Conservation (phyloP, 2,113 vertebrate genomes). For the Equus quagga region DNA sequence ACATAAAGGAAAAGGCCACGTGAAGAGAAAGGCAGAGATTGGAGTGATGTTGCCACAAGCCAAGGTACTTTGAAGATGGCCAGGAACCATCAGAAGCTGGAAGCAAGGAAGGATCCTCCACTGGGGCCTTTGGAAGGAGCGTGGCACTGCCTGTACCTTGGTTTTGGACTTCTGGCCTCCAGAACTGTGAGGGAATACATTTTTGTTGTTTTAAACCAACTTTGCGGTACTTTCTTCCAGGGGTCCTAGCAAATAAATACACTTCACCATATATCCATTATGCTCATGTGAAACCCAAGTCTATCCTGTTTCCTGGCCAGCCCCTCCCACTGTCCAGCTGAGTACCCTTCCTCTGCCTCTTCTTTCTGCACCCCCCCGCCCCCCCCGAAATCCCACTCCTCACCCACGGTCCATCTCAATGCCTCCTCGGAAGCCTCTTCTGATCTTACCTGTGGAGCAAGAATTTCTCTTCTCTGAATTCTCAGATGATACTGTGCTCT, state of each 20-base stretch:
- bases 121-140: no score
- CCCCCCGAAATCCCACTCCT: not conserved
- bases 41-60: not conserved
- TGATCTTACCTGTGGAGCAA: not conserved
- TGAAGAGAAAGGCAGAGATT: not conserved
- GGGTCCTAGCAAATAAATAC: not conserved
- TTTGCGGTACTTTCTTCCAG: no score
- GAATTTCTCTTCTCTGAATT: not conserved
- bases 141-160: no score
- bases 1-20: fast-evolving
- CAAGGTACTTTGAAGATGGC: no score
- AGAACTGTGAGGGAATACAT: no score
- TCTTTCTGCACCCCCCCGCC: not conserved
- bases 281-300: not conserved
- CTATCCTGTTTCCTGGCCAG: no score
- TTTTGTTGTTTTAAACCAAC: no score
- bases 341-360: not conserved
- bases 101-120: no score
- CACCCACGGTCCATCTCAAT: fast-evolving
- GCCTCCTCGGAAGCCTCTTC: not conserved
- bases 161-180: no score
- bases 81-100: no score
- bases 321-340: no score
- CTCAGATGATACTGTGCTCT: not conserved
- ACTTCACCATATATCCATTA: no score